A percentile compares a stretch with the other conserved stretches of the same genome.
These are phyloP conservation scores for Papilio elwesi DNA, from an alignment of 2,888 invertebrate genomes.

Conservation along the genomic window DNA sequence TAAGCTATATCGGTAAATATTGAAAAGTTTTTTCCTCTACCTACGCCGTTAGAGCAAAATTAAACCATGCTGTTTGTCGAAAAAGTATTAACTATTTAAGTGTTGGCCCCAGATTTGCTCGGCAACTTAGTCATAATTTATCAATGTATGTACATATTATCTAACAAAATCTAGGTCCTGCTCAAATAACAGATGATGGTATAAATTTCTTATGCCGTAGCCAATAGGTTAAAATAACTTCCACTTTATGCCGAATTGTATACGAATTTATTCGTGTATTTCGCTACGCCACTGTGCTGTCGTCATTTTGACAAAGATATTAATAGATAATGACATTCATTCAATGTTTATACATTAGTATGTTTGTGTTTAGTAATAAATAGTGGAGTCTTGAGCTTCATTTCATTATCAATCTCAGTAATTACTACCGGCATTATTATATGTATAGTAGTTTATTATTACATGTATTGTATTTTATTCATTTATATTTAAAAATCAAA, in stretches of 20 bases:
- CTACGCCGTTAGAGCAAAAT: neutral
- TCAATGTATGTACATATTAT: too few relatives aligned
- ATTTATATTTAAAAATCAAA: neutral
- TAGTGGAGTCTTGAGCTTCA: neutral
- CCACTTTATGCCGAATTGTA: too few relatives aligned
- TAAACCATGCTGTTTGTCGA: neutral
- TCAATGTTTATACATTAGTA: neutral
- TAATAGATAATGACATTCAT: conserved; percentile 4
- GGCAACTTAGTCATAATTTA: too few relatives aligned
- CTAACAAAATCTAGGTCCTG: too few relatives aligned
- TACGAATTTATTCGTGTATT: too few relatives aligned
- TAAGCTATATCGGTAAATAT: neutral
- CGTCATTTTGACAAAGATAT: neutral
- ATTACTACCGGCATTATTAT: conserved; percentile 3
- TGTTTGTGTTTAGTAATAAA: neutral
- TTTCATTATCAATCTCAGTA: neutral
- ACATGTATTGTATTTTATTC: neutral
- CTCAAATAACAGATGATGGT: too few relatives aligned
- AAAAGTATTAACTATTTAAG: too few relatives aligned
- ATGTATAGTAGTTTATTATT: neutral
- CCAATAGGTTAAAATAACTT: too few relatives aligned
- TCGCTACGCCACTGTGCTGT: neutral
- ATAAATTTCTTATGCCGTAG: too few relatives aligned
- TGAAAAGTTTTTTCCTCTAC: neutral
- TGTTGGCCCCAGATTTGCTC: too few relatives aligned